Evolutionary conservation across 2,113 vertebrate genomes (phyloP), one percentile per base, ranked within the genome.

Genomic region (Helogale parvula): DNA sequence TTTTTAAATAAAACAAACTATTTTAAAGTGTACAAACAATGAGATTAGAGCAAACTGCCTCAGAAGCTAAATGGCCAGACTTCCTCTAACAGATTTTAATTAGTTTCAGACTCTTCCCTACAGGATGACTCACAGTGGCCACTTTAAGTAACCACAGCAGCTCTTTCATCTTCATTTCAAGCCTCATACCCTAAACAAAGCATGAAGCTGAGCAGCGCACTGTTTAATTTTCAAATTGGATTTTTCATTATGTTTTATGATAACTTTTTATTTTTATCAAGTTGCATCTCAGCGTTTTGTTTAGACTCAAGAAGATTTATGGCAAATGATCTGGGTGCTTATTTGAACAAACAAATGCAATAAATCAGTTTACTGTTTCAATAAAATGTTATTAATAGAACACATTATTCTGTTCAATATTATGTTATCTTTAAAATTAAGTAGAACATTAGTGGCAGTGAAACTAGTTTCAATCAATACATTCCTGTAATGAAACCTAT

Each of bases 381-480:
- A 98, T 98, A 98, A 97, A 98, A 88, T 97, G 94, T 97, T 98
- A 99, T 98, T 98, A 99, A 98, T 98, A 98, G 98, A 98, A 98
- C 96, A 98, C 97, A 98, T 98, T 99, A 98, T 98, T 98, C 97
- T 98, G 98, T 98, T 99, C 98, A 98, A 98, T 98, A 98, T 98
- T 98, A 97, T 71, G 38, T 98, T 99, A 98, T 98, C 98, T 99
- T 99, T 98, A 98, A 99, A 99, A 99, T 98, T 99, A 98, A 98
- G 97, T 97, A 98, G 98, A 98, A 97, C 98, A 98, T 99, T 98
- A 98, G 98, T 98, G 98, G 97, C 96, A 97, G 94, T 98, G 98
- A 99, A 98, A 98, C 96, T 97, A 98, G 98, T 97, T 98, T 98
- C 97, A 98, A 98, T 99, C 98, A 98, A 98, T 99, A 98, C 71